Evolutionary conservation across 2,797 vertebrate genomes (phyloP).

Genomic region (Erpetoichthys calabaricus): DNA sequence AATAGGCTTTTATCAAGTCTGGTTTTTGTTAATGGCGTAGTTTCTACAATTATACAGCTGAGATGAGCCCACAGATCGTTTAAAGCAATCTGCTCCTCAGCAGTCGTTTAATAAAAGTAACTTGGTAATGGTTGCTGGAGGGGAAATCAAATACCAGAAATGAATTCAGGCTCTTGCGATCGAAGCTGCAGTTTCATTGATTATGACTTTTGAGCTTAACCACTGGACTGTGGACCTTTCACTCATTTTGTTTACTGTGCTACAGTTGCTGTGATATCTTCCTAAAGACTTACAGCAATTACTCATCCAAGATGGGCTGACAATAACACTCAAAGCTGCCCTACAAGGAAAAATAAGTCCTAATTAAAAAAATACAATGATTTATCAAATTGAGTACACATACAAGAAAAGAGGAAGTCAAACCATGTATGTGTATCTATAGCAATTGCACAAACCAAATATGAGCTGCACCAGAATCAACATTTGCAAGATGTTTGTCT

Average conservation of each 20-base stretch:
- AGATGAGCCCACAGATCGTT: slow-evolving; percentile 10
- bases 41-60: slow-evolving; percentile 16
- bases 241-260: slow-evolving; percentile 14
- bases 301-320: slow-evolving; percentile 18
- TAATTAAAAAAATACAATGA: neutral
- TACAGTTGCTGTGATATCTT: slow-evolving; percentile 29
- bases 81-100: slow-evolving; percentile 26
- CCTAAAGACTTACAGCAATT: slow-evolving; percentile 21
- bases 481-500: too few relatives aligned
- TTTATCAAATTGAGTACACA: neutral
- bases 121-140: slow-evolving; percentile 25
- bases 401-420: too few relatives aligned
- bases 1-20: slow-evolving; percentile 6
- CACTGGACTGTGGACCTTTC: slow-evolving; percentile 11
- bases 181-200: slow-evolving; percentile 29
- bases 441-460: too few relatives aligned
- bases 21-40: slow-evolving; percentile 21
- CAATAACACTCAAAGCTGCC: neutral
- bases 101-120: slow-evolving; percentile 36
- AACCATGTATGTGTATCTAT: too few relatives aligned
- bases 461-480: too few relatives aligned
- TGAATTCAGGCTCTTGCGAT: slow-evolving; percentile 31
- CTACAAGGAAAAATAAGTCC: neutral
- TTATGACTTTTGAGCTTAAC: slow-evolving; percentile 29
- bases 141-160: slow-evolving; percentile 39